Conservation (phyloP, 2,113 vertebrate genomes). For the Azemiops feae region DNA sequence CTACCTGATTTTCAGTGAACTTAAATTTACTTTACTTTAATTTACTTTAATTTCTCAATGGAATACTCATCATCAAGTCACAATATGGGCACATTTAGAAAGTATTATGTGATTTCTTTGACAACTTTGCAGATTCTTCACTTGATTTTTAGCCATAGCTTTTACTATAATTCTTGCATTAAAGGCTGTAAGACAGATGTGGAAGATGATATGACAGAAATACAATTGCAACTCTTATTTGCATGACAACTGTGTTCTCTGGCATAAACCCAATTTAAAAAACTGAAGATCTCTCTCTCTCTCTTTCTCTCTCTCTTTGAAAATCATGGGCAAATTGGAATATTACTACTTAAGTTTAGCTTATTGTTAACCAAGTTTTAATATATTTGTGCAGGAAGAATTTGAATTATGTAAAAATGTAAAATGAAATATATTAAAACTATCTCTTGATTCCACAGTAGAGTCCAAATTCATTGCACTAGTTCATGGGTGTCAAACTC, state of each 20-base stretch:
- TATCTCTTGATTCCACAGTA: neutral
- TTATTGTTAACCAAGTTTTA: neutral
- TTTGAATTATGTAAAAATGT: neutral
- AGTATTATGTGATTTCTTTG: neutral
- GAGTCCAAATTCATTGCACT: neutral
- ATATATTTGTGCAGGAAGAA: neutral
- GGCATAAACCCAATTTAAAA: neutral
- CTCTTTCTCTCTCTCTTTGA: too few species aligned
- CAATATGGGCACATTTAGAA: neutral
- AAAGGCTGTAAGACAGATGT: neutral
- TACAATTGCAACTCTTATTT: neutral
- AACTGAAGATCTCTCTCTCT: neutral
- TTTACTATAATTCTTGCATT: neutral
- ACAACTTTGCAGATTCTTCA: neutral
- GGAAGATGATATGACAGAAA: neutral
- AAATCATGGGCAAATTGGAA: neutral
- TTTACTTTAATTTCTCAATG: neutral
- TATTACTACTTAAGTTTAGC: neutral
- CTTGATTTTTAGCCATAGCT: neutral
- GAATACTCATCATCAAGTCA: neutral
- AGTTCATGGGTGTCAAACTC: too few species aligned
- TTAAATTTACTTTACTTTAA: neutral
- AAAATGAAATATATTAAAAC: neutral
- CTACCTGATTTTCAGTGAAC: neutral
- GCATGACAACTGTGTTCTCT: neutral